Conservation (phyloP, 2,888 invertebrate species). For the Patella caerulea region DNA sequence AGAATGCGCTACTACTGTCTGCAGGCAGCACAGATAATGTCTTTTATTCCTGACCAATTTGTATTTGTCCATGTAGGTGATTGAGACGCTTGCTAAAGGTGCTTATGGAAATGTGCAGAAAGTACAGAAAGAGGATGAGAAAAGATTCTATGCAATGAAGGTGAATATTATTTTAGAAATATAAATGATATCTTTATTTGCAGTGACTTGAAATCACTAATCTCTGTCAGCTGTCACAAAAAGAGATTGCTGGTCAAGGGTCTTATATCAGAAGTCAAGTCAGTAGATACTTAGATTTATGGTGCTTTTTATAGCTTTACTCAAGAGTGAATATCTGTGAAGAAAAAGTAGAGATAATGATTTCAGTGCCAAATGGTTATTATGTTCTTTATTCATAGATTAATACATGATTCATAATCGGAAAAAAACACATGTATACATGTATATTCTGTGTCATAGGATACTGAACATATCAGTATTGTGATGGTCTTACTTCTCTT, state of each 20-base stretch:
- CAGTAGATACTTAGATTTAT: neutral
- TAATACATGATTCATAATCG: too few species aligned
- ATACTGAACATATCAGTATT: too few species aligned
- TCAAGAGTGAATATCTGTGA: neutral
- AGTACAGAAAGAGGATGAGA: slow-evolving; percentile 78
- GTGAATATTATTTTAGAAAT: slow-evolving; percentile 69
- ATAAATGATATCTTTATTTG: neutral
- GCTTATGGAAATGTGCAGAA: slow-evolving; percentile 92
- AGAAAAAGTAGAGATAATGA: neutral
- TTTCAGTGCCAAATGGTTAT: too few species aligned
- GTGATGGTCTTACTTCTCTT: too few species aligned
- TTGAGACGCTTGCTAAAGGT: slow-evolving; percentile 86
- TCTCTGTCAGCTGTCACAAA: too few species aligned
- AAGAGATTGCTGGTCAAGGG: too few species aligned
- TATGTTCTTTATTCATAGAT: too few species aligned
- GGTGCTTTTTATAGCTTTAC: neutral
- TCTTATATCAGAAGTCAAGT: neutral
- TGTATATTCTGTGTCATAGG: too few species aligned
- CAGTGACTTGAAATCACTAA: too few species aligned
- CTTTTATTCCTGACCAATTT: neutral
- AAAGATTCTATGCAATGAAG: slow-evolving; percentile 86
- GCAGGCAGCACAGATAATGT: neutral
- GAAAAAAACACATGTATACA: too few species aligned
- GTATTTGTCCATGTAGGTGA: slow-evolving; percentile 73
- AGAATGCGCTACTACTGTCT: neutral